phyloP scores from a whole-genome alignment of 2,113 vertebrate species.

The Lampris megalopsis region DNA sequence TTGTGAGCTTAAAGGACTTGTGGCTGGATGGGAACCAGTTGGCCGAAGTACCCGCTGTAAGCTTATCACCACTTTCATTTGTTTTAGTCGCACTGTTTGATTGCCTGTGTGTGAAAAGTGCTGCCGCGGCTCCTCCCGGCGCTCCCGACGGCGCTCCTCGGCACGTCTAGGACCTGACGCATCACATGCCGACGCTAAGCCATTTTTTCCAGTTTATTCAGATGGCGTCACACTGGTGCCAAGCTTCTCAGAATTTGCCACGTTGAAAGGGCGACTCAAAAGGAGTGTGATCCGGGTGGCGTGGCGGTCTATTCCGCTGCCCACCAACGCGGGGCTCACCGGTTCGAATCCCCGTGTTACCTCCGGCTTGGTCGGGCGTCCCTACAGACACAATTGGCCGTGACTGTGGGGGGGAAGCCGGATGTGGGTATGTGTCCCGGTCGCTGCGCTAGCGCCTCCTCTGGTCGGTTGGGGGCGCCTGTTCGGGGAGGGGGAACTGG shows the following conservation, averaged over 20 bases:
- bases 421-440: too few species aligned
- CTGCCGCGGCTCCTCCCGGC: not conserved
- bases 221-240: not conserved
- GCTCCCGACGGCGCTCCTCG: not conserved
- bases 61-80: conserved; percentile 32
- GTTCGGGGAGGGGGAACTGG: too few species aligned
- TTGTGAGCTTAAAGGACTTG: conserved; percentile 94
- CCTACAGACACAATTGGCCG: too few species aligned
- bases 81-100: not conserved
- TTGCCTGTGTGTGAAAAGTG: not conserved
- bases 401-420: too few species aligned
- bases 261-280: not conserved
- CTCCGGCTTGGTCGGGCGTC: too few species aligned
- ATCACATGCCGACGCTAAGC: too few species aligned
- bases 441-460: too few species aligned
- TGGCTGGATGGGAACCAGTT: conserved; percentile 99
- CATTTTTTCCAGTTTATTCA: too few species aligned
- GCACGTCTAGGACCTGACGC: not conserved
- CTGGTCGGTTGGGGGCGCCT: too few species aligned
- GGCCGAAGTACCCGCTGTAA: conserved; percentile 92
- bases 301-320: too few species aligned
- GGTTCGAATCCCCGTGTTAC: too few species aligned
- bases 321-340: too few species aligned
- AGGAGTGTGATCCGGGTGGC: not conserved
- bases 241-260: conserved; percentile 1